These are phyloP conservation scores for Eristalis intricaria DNA, from an alignment of 2,888 invertebrate genomes.

Conservation along the genomic window DNA sequence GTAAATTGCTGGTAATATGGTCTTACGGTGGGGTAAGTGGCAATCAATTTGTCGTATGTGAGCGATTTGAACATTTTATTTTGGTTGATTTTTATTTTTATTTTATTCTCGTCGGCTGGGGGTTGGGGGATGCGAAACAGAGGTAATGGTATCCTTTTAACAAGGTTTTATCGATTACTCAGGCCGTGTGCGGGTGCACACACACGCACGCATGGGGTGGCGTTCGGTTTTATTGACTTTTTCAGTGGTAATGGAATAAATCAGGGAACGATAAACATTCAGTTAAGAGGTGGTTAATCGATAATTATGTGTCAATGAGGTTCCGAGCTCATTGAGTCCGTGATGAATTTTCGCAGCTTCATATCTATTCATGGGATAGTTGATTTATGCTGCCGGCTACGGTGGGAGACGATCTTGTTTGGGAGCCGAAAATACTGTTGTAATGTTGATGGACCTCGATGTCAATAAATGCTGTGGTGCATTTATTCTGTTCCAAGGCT, in stretches of 20 bases:
- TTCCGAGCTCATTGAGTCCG: not conserved
- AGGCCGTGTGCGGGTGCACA: not conserved
- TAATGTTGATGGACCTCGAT: too few relatives aligned
- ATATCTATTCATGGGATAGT: not conserved
- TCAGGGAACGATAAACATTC: constrained; percentile 38
- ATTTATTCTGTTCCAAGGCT: too few relatives aligned
- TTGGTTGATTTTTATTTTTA: constrained; percentile 58
- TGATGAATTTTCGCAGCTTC: not conserved
- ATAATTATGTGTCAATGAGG: constrained; percentile 14
- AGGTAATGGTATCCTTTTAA: constrained; percentile 5
- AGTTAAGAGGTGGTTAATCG: constrained; percentile 46
- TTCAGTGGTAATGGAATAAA: constrained; percentile 37
- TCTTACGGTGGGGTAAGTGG: constrained; percentile 61
- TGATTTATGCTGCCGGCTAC: not conserved
- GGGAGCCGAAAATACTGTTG: too few relatives aligned
- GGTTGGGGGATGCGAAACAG: not conserved
- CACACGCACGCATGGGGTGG: not conserved
- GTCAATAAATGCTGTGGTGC: too few relatives aligned
- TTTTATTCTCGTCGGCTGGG: constrained; percentile 30
- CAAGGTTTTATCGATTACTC: constrained; percentile 22
- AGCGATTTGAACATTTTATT: constrained; percentile 69
- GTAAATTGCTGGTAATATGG: constrained; percentile 63
- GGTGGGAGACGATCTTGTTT: too few relatives aligned
- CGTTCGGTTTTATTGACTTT: constrained; percentile 31
- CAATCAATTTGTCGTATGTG: constrained; percentile 70